Evolutionary conservation across 2,797 vertebrate species (phyloP), one percentile per base, ranked within the genome.

Genomic region (Spinibarbus caldwelli): DNA sequence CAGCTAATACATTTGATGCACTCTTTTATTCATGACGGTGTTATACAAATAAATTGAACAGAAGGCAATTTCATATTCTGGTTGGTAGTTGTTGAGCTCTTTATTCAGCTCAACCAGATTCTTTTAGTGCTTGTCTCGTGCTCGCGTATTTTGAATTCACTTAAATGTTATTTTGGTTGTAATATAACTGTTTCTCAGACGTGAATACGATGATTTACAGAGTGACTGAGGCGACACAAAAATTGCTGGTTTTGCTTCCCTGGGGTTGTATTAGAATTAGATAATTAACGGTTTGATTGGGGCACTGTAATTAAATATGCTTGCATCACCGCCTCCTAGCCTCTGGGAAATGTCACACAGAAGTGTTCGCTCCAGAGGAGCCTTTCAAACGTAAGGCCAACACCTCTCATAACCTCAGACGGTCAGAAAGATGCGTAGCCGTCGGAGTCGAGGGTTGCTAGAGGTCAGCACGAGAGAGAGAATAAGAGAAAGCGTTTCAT

Each of bases 321-420:
- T 49, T 79, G 83, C 77, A 62, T 79, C 76, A 64, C 36, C 31
- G 67, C 77, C 54, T 79, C 41, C 21, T 45, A 64, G 83, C 76
- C 83, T 59, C 21, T 49, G 52, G 29, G 67, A 85, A 72, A 85
- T 72, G 83, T 80, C 67, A 85, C 67, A 47, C 36, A n/a, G 36
- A 80, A 70, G 41, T 72, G 43, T 70, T 34, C 26, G 73, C 47
- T 68, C 6, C 19, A 70, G 38, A 49, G 21, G 12, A 23, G 29
- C 2, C 5, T 0, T 70, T 70, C 45, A 10, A 77, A 19, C n/a
- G 4, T 79, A 49, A 62, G 75, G 66, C 67, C 77, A 79, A 34
- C 77, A 59, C 64, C 64, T 78, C 47, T 70, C 75, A 70, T 41
- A 67, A 84, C 49, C 64, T 77, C 36, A 31, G 23, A 66, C 1